A percentile compares a stretch with the other conserved stretches of the same genome.
Evolutionary conservation across 2,113 vertebrate species (phyloP).

Genomic region (Chiloscyllium plagiosum): DNA sequence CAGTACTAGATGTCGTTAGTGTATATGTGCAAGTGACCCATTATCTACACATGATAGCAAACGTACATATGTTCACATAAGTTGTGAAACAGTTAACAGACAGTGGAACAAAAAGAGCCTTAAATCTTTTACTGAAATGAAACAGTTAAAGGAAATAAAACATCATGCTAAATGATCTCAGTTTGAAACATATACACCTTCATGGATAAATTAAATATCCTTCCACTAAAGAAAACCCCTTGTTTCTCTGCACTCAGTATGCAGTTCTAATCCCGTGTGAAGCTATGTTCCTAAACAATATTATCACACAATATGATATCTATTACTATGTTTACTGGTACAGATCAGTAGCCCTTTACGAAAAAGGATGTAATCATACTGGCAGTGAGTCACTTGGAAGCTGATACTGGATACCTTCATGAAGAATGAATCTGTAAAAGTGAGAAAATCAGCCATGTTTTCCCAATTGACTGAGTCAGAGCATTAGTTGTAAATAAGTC

Average conservation of each 20-base stretch:
- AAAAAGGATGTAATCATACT: slow-evolving; percentile 4
- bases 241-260: slow-evolving; percentile 22
- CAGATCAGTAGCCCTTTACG: slow-evolving; percentile 10
- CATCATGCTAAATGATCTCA: neutral
- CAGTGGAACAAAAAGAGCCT: neutral
- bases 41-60: neutral
- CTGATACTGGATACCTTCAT: neutral
- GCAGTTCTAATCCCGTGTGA: neutral
- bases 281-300: slow-evolving; percentile 8
- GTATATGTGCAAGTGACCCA: neutral
- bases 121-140: neutral
- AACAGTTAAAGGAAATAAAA: neutral
- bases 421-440: neutral
- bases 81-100: neutral
- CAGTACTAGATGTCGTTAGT: neutral
- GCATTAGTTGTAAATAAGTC: slow-evolving; percentile 1
- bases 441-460: slow-evolving; percentile 5
- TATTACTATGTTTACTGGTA: slow-evolving; percentile 9
- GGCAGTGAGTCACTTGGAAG: slow-evolving; percentile 26
- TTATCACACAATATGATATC: slow-evolving; percentile 33
- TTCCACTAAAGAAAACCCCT: neutral
- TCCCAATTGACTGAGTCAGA: slow-evolving; percentile 4
- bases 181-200: neutral
- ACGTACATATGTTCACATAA: neutral
- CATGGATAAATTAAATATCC: neutral